A percentile compares a stretch with the other conserved stretches of the same genome.
phyloP scores from a whole-genome alignment of 2,113 vertebrate species.

The Pagrus major region DNA sequence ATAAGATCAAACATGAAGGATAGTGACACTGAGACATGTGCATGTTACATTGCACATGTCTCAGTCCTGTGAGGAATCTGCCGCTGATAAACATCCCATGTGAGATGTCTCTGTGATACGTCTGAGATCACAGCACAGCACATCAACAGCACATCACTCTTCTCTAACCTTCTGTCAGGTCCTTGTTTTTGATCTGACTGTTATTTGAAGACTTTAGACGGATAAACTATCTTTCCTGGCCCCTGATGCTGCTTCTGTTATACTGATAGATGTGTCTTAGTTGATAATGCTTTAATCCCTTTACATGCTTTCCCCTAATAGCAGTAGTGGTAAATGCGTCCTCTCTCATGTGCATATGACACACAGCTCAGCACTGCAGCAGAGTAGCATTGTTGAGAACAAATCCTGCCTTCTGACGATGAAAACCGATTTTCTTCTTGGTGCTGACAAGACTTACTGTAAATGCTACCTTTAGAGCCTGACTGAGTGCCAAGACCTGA shows the following conservation, averaged over 20 bases:
- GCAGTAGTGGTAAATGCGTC: neutral
- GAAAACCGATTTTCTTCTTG: neutral
- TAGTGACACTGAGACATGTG: neutral
- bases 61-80: neutral
- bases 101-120: neutral
- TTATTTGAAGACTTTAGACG: neutral
- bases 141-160: neutral
- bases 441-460: conserved; percentile 29
- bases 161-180: conserved; percentile 4
- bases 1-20: neutral
- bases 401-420: neutral
- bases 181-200: neutral
- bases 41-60: neutral
- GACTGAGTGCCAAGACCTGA: conserved; percentile 16
- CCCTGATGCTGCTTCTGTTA: neutral
- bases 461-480: conserved; percentile 7
- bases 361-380: neutral
- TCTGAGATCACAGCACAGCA: conserved; percentile 7
- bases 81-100: neutral
- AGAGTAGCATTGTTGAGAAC: neutral
- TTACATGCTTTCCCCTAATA: neutral
- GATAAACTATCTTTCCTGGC: neutral
- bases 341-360: neutral
- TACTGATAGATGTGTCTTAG: neutral
- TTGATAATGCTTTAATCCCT: conserved; percentile 12